Conservation (phyloP, 2,888 invertebrate genomes). For the Boloria euphrosyne region DNA sequence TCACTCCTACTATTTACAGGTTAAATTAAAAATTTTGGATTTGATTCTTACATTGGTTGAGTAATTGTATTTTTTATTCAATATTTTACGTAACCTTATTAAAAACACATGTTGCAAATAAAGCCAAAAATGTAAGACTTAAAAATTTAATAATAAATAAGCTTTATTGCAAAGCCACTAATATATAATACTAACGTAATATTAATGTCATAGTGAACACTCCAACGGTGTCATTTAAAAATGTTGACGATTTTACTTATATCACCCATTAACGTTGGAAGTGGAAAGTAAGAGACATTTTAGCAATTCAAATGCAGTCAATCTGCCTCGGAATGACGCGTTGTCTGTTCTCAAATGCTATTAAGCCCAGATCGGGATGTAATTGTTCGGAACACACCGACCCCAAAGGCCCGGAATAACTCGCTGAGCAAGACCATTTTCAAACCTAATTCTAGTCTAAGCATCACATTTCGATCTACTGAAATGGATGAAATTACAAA, state of each 20-base stretch:
- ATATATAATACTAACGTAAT: no score
- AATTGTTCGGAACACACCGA: slow-evolving; percentile 29
- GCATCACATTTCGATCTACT: slow-evolving; percentile 15
- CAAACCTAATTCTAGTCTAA: slow-evolving; percentile 17
- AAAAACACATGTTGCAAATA: no score
- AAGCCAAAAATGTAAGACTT: no score
- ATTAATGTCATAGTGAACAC: no score
- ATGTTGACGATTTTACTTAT: neutral
- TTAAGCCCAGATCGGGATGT: slow-evolving; percentile 30
- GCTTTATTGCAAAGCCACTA: no score
- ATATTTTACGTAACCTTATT: no score
- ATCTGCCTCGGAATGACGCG: slow-evolving; percentile 29
- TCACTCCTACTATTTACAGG: no score
- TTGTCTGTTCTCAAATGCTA: slow-evolving; percentile 30
- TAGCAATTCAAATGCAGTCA: slow-evolving; percentile 30
- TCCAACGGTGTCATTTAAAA: neutral
- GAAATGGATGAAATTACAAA: slow-evolving; percentile 10
- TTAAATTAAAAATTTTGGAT: no score
- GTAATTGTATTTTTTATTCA: no score
- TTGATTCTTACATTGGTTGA: no score
- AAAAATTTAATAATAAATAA: no score
- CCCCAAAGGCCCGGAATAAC: slow-evolving; percentile 20
- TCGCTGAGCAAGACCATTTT: slow-evolving; percentile 25
- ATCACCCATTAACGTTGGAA: slow-evolving; percentile 6
- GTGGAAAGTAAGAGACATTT: slow-evolving; percentile 11